These are phyloP conservation scores for Halcyon malimbica DNA, from an alignment of 2,113 vertebrate species.

Conservation along the genomic window DNA sequence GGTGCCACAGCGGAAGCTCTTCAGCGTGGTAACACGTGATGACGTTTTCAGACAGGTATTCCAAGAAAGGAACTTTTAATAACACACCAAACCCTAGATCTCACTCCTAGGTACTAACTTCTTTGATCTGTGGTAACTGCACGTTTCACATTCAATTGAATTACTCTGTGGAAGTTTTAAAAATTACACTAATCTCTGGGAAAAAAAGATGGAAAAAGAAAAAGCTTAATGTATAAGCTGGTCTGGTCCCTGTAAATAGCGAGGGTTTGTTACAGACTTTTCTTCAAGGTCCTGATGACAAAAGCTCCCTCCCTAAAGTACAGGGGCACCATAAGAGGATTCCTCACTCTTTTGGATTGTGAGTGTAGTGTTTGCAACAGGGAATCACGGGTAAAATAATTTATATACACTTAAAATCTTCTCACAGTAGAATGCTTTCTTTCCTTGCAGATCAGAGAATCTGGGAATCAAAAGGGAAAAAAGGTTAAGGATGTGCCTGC, in stretches of 20 bases:
- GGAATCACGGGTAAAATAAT: not conserved
- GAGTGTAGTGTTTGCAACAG: not conserved
- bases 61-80: not conserved
- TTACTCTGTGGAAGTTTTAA: not conserved
- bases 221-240: not conserved
- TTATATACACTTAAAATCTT: not conserved
- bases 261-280: not conserved
- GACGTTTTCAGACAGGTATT: slow-evolving; percentile 80
- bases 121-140: not conserved
- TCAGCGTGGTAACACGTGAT: slow-evolving; percentile 76
- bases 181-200: not conserved
- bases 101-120: not conserved
- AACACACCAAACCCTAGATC: not conserved
- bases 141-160: not conserved
- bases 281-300: not conserved
- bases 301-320: not conserved
- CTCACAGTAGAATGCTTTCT: not conserved
- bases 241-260: not conserved
- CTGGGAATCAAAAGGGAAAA: slow-evolving; percentile 78
- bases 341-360: not conserved
- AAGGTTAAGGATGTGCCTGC: slow-evolving; percentile 69
- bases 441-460: slow-evolving; percentile 79
- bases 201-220: not conserved
- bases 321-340: not conserved
- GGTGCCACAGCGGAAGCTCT: slow-evolving; percentile 80